Evolutionary conservation across 2,113 vertebrate species (phyloP).

Genomic region (Saguinus imperator): DNA sequence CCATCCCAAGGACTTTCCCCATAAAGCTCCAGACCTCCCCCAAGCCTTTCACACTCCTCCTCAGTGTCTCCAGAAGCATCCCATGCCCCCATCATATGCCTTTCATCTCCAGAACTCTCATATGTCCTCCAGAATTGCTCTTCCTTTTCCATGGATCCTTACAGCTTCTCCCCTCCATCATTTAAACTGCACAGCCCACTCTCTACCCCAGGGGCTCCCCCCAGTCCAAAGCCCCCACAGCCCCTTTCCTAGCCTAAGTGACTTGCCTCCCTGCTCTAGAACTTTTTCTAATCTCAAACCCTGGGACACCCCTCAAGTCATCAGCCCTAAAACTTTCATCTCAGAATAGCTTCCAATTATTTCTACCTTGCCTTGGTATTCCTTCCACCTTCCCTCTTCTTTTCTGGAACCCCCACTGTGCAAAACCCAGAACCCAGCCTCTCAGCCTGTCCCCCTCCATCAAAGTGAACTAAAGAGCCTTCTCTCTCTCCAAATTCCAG

Average conservation of each 20-base stretch:
- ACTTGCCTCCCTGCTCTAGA: neutral
- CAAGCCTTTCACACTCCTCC: neutral
- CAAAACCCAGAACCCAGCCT: neutral
- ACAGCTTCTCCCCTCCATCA: neutral
- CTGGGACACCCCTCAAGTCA: neutral
- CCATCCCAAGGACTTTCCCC: neutral
- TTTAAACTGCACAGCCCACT: neutral
- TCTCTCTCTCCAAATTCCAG: neutral
- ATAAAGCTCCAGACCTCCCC: neutral
- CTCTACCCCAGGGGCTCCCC: neutral
- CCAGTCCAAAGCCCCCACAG: neutral
- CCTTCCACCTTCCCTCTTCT: neutral
- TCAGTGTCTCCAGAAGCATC: neutral
- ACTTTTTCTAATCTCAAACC: slow-evolving; percentile 11
- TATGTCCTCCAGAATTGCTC: neutral
- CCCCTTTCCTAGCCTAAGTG: neutral
- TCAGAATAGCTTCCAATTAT: neutral
- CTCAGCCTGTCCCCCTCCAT: neutral
- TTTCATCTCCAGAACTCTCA: neutral
- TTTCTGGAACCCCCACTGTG: neutral
- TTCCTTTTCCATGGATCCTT: neutral
- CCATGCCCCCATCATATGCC: neutral
- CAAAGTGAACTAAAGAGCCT: neutral
- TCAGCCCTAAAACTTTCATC: neutral
- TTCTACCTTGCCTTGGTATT: neutral